These are phyloP conservation scores for Ammodytes marinus DNA, from an alignment of 2,113 vertebrate species.

Conservation along the genomic window DNA sequence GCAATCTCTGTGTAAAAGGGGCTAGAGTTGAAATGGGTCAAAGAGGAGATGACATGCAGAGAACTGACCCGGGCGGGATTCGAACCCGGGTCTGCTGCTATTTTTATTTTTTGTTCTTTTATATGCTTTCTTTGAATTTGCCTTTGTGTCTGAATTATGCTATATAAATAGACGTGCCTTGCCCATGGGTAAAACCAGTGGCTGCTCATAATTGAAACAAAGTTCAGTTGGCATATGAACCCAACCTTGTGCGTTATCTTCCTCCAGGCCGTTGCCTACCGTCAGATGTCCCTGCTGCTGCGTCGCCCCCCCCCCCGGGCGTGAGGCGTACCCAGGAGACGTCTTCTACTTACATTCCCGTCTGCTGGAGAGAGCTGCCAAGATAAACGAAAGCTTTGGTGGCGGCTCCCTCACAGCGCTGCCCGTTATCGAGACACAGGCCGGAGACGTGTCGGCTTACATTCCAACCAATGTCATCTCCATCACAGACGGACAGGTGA, in stretches of 20 bases:
- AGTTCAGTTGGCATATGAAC: background rate
- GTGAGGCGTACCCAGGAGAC: slow-evolving; percentile 96
- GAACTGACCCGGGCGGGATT: too few species aligned
- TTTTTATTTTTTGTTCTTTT: too few species aligned
- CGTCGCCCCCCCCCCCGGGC: slow-evolving; percentile 97
- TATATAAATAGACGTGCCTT: too few species aligned
- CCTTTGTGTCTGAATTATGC: too few species aligned
- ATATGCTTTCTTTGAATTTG: too few species aligned
- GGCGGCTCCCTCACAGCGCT: slow-evolving; percentile 97
- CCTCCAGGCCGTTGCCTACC: slow-evolving; percentile 94
- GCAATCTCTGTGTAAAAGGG: too few species aligned
- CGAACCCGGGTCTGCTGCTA: too few species aligned
- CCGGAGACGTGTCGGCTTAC: slow-evolving; percentile 98
- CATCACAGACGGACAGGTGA: slow-evolving; percentile 97
- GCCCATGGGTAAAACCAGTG: background rate
- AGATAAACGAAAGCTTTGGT: slow-evolving; percentile 97
- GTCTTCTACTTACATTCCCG: slow-evolving; percentile 99
- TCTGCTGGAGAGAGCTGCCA: slow-evolving; percentile 96
- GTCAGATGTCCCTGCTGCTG: slow-evolving; percentile 98
- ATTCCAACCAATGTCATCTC: slow-evolving; percentile 99
- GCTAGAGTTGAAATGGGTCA: too few species aligned
- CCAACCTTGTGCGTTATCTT: rapidly evolving
- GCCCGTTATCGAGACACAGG: slow-evolving; percentile 97
- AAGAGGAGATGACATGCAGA: too few species aligned
- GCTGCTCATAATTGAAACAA: background rate